Base-by-base conservation (phyloP, 2,113 vertebrate species). In the Etia nguti region DNA sequence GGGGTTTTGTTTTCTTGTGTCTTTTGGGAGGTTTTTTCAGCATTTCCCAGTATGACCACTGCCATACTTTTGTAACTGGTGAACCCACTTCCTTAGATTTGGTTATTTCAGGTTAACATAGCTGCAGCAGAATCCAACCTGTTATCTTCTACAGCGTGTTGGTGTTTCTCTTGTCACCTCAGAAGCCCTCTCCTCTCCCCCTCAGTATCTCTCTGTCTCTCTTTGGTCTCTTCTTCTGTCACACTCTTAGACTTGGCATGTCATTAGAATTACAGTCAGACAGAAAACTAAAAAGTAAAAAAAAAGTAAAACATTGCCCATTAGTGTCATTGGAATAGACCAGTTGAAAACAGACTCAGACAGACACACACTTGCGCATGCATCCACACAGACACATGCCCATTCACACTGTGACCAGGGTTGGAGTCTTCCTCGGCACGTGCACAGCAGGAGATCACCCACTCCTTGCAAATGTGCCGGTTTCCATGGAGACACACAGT, bases 401-500 rank as follows among this genome's bases (percentile, higher is more conserved):
- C 82, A 81, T 15, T 80, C 83, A 93, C 80, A 65, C 80, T 68
- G 75, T 92, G 92, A 92, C 94, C 94, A 91, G 81, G 34, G 89
- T 87, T 87, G 81, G 90, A 92, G 87, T 91, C 90, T 89, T 89
- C 85, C 90, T 87, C 70, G 82, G 84, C 89, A 87, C 89, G 81
- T 38, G 11, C 93, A 86, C 93, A 93, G 94, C 92, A 82, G 92
- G 93, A 93, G 92, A 90, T 92, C 87, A 84, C 92, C 88, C 70
- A 82, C 83, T 84, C 83, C 87, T 89, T 82, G 89, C 90, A 90
- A 92, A 94, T 94, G 93, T 85, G 88, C 88, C 16, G 89, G 95
- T 96, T 95, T 94, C 95, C 94, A 96, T 96, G 95, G 95, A 94
- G 94, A 96, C 94, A 95, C 92, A 26, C 89, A 92, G 95, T 95